These are phyloP conservation scores for Neodiprion virginianus DNA, from an alignment of 1,140 invertebrate species.

Conservation along the genomic window DNA sequence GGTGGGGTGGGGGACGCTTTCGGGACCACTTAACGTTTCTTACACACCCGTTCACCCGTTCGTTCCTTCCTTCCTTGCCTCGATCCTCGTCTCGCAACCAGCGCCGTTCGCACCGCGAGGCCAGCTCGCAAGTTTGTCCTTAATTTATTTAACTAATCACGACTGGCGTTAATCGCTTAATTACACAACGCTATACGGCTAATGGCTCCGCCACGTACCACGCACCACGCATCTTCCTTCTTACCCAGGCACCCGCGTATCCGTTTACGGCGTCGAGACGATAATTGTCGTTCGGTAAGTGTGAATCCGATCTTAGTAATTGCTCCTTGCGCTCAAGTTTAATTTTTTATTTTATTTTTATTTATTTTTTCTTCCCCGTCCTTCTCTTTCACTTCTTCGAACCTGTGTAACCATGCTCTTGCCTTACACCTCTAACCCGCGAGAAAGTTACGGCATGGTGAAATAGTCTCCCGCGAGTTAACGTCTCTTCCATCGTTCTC, in stretches of 20 bases:
- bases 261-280: background rate
- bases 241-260: background rate
- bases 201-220: background rate
- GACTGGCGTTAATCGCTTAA: constrained; percentile 43
- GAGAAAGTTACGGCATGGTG: too few relatives aligned
- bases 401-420: too few relatives aligned
- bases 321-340: background rate
- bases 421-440: too few relatives aligned
- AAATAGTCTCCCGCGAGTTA: too few relatives aligned
- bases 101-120: background rate
- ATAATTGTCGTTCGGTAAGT: background rate
- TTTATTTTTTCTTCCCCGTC: too few relatives aligned
- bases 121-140: constrained; percentile 2
- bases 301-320: constrained; percentile 12
- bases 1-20: constrained; percentile 17
- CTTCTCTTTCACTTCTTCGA: too few relatives aligned
- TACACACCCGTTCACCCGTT: constrained; percentile 15
- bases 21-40: constrained; percentile 31
- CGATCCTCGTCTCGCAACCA: too few relatives aligned
- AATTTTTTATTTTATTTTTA: too few relatives aligned
- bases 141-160: constrained; percentile 51
- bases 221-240: background rate
- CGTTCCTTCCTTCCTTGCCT: too few relatives aligned
- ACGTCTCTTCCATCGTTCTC: too few relatives aligned
- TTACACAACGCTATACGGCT: constrained; percentile 34